A percentile compares a stretch with the other conserved stretches of the same genome.
phyloP scores from a whole-genome alignment of 1,140 invertebrate genomes.

The Ceratina calcarata region DNA sequence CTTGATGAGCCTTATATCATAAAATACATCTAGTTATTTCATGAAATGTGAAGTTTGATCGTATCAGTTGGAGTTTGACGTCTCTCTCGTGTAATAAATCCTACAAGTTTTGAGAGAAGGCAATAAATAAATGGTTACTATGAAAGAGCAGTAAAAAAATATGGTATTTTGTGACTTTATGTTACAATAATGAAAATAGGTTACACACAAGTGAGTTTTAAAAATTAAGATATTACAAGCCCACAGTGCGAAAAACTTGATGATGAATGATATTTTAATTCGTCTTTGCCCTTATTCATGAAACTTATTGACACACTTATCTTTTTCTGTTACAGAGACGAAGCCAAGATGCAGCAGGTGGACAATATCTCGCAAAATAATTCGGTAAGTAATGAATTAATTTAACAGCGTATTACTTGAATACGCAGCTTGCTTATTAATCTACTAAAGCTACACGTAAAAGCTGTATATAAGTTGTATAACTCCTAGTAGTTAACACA shows the following conservation, averaged over 20 bases:
- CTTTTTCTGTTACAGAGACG: conserved; percentile 76
- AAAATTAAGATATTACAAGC: conserved; percentile 24
- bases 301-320: conserved; percentile 24
- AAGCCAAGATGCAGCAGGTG: conserved; percentile 83
- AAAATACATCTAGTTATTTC: conserved; percentile 51
- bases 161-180: conserved; percentile 21
- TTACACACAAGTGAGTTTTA: conserved; percentile 22
- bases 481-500: conserved; percentile 31
- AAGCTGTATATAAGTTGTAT: conserved; percentile 37
- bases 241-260: conserved; percentile 21
- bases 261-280: conserved; percentile 13
- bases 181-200: conserved; percentile 16
- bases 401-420: conserved; percentile 27
- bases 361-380: conserved; percentile 82
- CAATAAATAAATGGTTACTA: conserved; percentile 25
- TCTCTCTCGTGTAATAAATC: conserved; percentile 9
- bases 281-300: not conserved
- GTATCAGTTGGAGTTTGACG: conserved; percentile 36
- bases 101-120: conserved; percentile 35
- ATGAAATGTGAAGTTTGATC: conserved; percentile 35
- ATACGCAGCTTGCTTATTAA: conserved; percentile 66
- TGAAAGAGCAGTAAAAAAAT: conserved; percentile 19
- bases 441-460: conserved; percentile 56
- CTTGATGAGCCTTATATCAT: conserved; percentile 60
- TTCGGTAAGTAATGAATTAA: conserved; percentile 77